Evolutionary conservation across 2,797 vertebrate species (phyloP).

Genomic region (Lateolabrax maculatus): DNA sequence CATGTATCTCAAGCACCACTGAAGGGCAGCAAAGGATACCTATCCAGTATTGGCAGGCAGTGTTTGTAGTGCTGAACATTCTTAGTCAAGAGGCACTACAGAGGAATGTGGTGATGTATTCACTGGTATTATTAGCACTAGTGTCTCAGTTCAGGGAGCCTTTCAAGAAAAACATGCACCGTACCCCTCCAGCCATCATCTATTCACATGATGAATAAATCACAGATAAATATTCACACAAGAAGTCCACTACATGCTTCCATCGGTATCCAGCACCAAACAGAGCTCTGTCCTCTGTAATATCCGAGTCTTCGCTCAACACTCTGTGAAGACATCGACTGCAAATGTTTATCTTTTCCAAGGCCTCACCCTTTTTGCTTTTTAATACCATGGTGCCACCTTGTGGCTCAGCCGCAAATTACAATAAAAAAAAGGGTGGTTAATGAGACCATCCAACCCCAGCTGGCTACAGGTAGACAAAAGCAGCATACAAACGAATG

Average conservation of each 20-base stretch:
- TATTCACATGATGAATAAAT: not conserved
- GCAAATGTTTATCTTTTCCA: slow-evolving; percentile 32
- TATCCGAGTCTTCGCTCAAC: not conserved
- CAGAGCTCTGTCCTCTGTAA: not conserved
- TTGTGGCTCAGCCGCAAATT: slow-evolving; percentile 30
- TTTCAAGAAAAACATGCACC: not conserved
- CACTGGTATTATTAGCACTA: accelerated
- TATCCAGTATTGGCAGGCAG: too few relatives aligned
- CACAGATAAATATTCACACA: not conserved
- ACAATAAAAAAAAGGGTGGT: not conserved
- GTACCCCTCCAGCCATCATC: not conserved
- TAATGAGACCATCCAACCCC: not conserved
- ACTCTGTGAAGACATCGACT: slow-evolving; percentile 27
- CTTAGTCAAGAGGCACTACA: not conserved
- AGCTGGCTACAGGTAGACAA: not conserved
- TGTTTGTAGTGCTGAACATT: not conserved
- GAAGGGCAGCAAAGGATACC: not conserved
- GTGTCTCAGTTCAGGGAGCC: not conserved
- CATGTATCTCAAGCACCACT: not conserved
- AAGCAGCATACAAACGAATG: not conserved
- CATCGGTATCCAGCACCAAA: not conserved
- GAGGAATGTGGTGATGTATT: not conserved
- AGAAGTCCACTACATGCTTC: not conserved
- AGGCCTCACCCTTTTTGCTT: slow-evolving; percentile 63
- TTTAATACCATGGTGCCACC: slow-evolving; percentile 57